Percentiles rank a stretch among this genome's conserved stretches.
These are phyloP conservation scores for Echiichthys vipera DNA, from an alignment of 2,797 vertebrate species.

Conservation along the genomic window DNA sequence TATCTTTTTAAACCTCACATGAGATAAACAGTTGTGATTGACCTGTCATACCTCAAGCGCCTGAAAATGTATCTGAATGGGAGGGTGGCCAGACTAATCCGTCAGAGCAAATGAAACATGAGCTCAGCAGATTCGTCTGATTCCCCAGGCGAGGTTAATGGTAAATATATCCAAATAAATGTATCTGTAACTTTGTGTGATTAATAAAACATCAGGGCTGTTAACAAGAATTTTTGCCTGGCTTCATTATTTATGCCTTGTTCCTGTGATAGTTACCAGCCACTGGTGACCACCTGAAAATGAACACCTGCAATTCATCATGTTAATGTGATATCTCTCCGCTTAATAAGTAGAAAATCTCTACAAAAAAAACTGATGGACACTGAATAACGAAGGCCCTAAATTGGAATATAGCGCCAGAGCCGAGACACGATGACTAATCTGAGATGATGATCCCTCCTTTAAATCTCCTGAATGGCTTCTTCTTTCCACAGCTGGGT, in stretches of 20 bases:
- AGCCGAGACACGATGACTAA: slow-evolving; percentile 10
- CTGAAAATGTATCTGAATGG: too few relatives aligned
- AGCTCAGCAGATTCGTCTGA: too few relatives aligned
- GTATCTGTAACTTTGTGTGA: background rate
- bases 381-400: background rate
- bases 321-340: background rate
- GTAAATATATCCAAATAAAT: background rate
- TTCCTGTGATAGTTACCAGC: background rate
- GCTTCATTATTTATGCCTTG: background rate
- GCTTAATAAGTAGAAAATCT: slow-evolving; percentile 1
- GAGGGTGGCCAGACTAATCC: too few relatives aligned
- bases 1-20: too few relatives aligned
- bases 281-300: background rate
- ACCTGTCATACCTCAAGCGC: too few relatives aligned
- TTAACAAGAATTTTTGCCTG: background rate
- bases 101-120: too few relatives aligned
- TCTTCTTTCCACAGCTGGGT: slow-evolving; percentile 27
- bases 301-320: background rate
- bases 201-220: background rate
- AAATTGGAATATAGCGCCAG: background rate
- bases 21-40: too few relatives aligned
- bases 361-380: background rate
- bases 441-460: slow-evolving; percentile 17
- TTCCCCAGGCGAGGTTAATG: too few relatives aligned
- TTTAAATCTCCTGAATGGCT: slow-evolving; percentile 27